Base-by-base conservation (phyloP, 1,140 invertebrate species). In the Xylocopa sonorina region DNA sequence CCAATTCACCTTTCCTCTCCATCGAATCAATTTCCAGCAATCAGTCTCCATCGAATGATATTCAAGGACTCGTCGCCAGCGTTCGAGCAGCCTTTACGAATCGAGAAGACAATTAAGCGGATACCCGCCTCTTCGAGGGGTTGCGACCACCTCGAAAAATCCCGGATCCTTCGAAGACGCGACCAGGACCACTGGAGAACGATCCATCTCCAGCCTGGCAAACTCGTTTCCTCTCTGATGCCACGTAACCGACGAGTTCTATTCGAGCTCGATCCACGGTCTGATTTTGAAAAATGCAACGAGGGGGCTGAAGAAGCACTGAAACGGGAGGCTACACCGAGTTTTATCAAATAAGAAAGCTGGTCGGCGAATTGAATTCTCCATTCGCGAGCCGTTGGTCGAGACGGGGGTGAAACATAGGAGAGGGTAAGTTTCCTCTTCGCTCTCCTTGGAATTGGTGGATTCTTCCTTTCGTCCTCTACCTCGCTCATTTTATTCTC, bases 331-430 rank as follows among this genome's bases (percentile, higher is more conserved):
- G 58, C 32, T 62, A 32, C 21, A 2, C 21, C 21, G 18, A 18
- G 58, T 62, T 62, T 82, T 82, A 83, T 84, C 81, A 86, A 86
- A 85, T 86, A 85, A 87, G 87, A 87, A 85, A 86, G 74, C 76
- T 67, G 82, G 81, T 68, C 58, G 64, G 83, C 64, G 86, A 89
- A 88, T 88, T 89, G 82, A 88, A 88, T 89, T 88, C 87, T 78
- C 82, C 74, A 88, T 87, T 75, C 71, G 55, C 27, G 55, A 34
- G 51, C 34, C 32, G 41, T 38, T 32, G 29, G 32, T 14, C 41
- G 34, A n/a, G 29, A 29, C 41, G 38, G 29, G 18, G 38, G 16
- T 29, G 34, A 81, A 67, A 46, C 27, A 55, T 10, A 41, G 4
- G n/a, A 16, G 27, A 4, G 53, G 18, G 16, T 43, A 18, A 14